Evolutionary conservation across 2,888 invertebrate genomes (phyloP), one percentile per base, ranked within the genome.

Genomic region (Venusia cambrica): DNA sequence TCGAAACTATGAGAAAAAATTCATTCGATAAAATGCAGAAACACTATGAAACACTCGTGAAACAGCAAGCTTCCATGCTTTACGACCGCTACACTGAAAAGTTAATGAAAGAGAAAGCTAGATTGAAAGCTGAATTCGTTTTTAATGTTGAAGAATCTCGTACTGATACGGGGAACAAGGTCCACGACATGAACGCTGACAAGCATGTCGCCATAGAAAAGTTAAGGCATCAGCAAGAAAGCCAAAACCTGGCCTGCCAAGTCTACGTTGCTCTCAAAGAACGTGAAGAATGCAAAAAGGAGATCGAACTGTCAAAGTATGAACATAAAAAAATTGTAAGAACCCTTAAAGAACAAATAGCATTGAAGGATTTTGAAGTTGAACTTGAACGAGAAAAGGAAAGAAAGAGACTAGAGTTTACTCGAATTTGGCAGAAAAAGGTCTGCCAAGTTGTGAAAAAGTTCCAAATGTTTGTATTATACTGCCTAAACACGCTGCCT

Each of bases 221-320:
- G 27, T 24, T 79, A 5, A 57, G 75, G 30, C 55, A 73, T 16
- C 50, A 70, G 9, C 52, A 81, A 1, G 67, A 79, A 52, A 75
- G 73, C 44, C 74, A 76, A 51, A 84, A 76, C 30, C 53, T 84
- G n/a, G 85, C 85, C 3, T 84, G 85, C 57, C 73, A 78, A 59
- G 62, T 79, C 3, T 87, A 85, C 45, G 74, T 84, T 1, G 77
- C 81, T n/a, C 36, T 83, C 6, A 84, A 80, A 54, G 87, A 87
- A 54, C 62, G 67, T 39, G 74, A 78, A 35, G 73, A 66, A 40
- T 73, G 70, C 28, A 34, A 57, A 20, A 71, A 71, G 52, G 64
- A 74, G 55, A 57, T 68, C 1, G 56, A 72, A 7, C 38, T 51
- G 4, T 51, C 59, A 1, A 54, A 70, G 55, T 42, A 64, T 20